These are phyloP conservation scores for Anthopleura xanthogrammica DNA, from an alignment of 92 coral and sea anemone genomes.

Conservation along the genomic window DNA sequence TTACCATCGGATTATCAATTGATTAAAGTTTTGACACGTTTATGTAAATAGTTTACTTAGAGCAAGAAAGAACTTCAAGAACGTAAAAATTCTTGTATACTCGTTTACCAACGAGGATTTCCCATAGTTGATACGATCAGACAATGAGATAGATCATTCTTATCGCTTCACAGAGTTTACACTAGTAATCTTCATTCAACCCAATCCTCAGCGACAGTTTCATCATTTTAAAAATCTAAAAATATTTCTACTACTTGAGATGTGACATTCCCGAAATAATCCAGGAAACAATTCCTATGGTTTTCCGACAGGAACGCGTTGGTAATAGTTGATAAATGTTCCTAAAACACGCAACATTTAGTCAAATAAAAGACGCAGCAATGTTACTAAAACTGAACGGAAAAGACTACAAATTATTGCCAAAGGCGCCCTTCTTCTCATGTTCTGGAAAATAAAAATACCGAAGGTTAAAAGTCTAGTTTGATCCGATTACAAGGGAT, in stretches of 20 bases:
- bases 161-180: not conserved
- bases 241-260: not conserved
- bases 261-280: not conserved
- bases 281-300: not conserved
- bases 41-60: not conserved
- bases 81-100: not conserved
- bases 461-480: not conserved
- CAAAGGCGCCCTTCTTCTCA: not conserved
- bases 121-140: not conserved
- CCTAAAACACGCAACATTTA: not conserved
- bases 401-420: not conserved
- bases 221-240: not conserved
- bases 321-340: not conserved
- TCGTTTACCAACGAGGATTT: not conserved
- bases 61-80: not conserved
- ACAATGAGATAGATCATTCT: not conserved
- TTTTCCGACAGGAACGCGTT: not conserved
- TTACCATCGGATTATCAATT: not conserved
- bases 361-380: not conserved
- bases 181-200: not conserved
- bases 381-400: not conserved
- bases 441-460: not conserved
- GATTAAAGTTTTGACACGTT: not conserved
- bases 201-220: not conserved
- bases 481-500: conserved; percentile 4